Conservation (phyloP, 2,797 vertebrate species). For the Borostomias antarcticus region DNA sequence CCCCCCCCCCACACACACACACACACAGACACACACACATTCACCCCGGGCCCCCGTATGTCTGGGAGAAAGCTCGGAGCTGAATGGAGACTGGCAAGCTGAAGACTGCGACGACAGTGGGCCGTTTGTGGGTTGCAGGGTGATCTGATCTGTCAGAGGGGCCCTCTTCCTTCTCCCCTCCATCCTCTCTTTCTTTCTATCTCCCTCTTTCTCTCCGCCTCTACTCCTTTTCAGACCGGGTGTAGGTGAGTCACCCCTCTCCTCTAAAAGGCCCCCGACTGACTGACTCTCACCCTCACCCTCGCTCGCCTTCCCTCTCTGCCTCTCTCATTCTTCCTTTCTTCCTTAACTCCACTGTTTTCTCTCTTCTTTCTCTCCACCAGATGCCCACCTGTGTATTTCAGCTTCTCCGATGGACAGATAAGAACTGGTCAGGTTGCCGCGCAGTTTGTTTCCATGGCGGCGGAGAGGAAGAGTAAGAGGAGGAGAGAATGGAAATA, state of each 20-base stretch:
- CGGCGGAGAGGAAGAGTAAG: slow-evolving; percentile 9
- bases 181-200: slow-evolving; percentile 3
- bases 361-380: slow-evolving; percentile 41
- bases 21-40: no score
- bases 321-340: not conserved
- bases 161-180: slow-evolving; percentile 26
- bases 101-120: slow-evolving; percentile 43
- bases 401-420: slow-evolving; percentile 44
- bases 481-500: slow-evolving; percentile 16
- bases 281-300: slow-evolving; percentile 17
- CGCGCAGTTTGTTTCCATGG: not conserved
- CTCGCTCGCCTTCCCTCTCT: slow-evolving; percentile 23
- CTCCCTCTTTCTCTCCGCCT: slow-evolving; percentile 34
- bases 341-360: no score
- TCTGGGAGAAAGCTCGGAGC: not conserved
- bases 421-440: slow-evolving; percentile 55
- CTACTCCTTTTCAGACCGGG: slow-evolving; percentile 56
- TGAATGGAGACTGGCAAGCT: not conserved
- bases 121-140: slow-evolving; percentile 48
- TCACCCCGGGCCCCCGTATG: not conserved
- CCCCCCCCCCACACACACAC: no score
- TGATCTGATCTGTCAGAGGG: slow-evolving; percentile 50
- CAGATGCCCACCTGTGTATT: slow-evolving; percentile 51
- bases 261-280: slow-evolving; percentile 36
- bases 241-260: slow-evolving; percentile 51